A percentile compares a stretch with the other conserved stretches of the same genome.
Conservation (phyloP, 2,113 vertebrate genomes). For the Marcusenius ussheri region DNA sequence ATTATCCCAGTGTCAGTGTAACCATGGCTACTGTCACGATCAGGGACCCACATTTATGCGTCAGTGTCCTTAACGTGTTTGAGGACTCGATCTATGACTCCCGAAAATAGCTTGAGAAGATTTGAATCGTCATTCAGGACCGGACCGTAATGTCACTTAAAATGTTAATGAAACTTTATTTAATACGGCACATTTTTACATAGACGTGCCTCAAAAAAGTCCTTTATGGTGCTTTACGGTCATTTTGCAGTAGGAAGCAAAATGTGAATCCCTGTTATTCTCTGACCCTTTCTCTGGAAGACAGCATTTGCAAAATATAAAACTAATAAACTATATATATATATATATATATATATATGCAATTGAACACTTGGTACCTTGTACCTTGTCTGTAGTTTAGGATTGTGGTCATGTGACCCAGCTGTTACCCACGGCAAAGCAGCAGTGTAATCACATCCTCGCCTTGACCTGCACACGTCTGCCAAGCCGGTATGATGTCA, state of each 20-base stretch:
- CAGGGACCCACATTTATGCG: neutral
- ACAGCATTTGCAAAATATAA: neutral
- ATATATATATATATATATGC: neutral
- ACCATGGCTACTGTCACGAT: neutral
- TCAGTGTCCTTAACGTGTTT: neutral
- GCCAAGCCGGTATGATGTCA: slow-evolving; percentile 14
- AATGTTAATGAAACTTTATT: neutral
- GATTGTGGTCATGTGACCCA: neutral
- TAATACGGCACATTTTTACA: neutral
- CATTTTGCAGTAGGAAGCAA: neutral
- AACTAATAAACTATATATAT: neutral
- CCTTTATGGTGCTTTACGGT: neutral
- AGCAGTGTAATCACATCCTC: neutral
- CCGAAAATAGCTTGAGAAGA: neutral
- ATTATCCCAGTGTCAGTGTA: neutral
- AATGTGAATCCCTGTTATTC: neutral
- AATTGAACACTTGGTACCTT: neutral
- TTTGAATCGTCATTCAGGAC: neutral
- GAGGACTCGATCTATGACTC: neutral
- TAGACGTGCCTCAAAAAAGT: neutral
- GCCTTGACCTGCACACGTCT: neutral
- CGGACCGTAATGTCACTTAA: neutral
- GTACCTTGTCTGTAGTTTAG: neutral
- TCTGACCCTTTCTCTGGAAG: neutral
- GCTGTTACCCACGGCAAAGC: neutral